Conservation (phyloP, 2,888 invertebrate genomes). For the Megastigmus dorsalis region DNA sequence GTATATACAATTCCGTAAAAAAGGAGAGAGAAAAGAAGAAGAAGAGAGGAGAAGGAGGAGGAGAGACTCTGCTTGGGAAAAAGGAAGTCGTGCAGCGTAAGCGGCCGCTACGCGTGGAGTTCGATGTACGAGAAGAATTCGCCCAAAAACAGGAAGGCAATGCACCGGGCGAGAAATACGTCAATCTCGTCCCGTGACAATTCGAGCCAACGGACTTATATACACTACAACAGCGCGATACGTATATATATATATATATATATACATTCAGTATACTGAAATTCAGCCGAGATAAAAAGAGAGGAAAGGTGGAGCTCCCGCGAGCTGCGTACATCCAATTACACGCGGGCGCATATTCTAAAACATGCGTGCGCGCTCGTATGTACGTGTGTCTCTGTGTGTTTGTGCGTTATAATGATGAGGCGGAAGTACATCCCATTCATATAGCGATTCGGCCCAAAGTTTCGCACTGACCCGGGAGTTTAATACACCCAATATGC, state of each 20-base stretch:
- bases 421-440: constrained; percentile 46
- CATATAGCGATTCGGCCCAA: constrained; percentile 15
- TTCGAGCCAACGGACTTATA: constrained; percentile 1
- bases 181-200: constrained; percentile 43
- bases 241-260: not conserved
- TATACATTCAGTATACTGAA: not conserved
- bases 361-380: constrained; percentile 50
- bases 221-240: constrained; percentile 3
- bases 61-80: constrained; percentile 37
- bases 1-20: constrained; percentile 14
- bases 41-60: no score
- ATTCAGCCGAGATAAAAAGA: not conserved
- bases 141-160: constrained; percentile 58
- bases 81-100: constrained; percentile 34
- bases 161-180: not conserved
- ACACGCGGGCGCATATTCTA: constrained; percentile 59
- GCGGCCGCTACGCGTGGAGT: constrained; percentile 41
- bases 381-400: constrained; percentile 3
- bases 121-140: constrained; percentile 49
- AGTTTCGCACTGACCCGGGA: constrained; percentile 9
- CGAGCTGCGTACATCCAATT: constrained; percentile 56
- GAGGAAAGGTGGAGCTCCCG: constrained; percentile 25
- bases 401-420: not conserved
- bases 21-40: no score
- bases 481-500: constrained; percentile 8